Percentiles rank a stretch among this genome's conserved stretches.
Conservation (phyloP, 2,888 invertebrate genomes). For the Philhelius pedissequus region DNA sequence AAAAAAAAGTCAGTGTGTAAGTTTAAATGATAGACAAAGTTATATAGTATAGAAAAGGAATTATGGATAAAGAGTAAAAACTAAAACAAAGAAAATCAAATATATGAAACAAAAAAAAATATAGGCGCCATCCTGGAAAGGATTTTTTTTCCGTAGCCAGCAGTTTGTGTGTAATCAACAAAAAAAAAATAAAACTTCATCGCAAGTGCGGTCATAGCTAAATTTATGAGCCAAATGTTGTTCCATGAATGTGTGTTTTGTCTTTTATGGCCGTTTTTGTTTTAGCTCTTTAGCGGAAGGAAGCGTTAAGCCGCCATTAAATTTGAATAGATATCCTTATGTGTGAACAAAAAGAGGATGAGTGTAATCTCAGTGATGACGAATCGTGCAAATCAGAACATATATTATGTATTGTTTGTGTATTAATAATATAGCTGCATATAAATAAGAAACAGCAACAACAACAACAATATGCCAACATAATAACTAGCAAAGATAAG, state of each 20-base stretch:
- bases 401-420: not conserved
- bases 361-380: constrained; percentile 29
- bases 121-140: constrained; percentile 21
- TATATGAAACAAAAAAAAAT: not conserved
- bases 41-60: constrained; percentile 44
- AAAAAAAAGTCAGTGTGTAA: constrained; percentile 10
- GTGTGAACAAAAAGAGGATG: constrained; percentile 10
- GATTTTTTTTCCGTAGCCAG: constrained; percentile 11
- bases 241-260: constrained; percentile 9
- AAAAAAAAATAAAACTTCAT: too few species aligned
- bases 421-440: not conserved
- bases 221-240: constrained; percentile 40
- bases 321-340: not conserved
- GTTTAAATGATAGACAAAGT: constrained; percentile 37
- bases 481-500: constrained; percentile 9
- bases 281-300: not conserved
- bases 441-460: constrained; percentile 28
- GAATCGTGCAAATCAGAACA: constrained; percentile 41
- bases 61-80: not conserved
- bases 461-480: constrained; percentile 7
- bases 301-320: not conserved
- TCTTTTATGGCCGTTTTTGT: not conserved
- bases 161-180: not conserved
- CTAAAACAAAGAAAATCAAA: constrained; percentile 1
- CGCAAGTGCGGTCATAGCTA: constrained; percentile 34